These are phyloP conservation scores for Pangasianodon gigas DNA, from an alignment of 2,113 vertebrate species.

Conservation along the genomic window DNA sequence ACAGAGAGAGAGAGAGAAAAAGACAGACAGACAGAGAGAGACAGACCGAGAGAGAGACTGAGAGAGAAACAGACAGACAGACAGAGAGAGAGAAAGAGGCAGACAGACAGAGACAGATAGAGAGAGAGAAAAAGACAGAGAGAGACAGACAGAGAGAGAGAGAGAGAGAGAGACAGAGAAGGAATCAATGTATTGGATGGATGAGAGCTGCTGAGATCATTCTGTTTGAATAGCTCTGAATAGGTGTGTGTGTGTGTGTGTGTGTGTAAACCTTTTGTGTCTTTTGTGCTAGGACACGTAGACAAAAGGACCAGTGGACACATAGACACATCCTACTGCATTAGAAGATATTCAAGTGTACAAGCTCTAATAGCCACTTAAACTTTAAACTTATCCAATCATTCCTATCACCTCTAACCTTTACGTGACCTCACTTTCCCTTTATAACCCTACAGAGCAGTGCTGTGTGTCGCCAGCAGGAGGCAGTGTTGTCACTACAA, in stretches of 20 bases:
- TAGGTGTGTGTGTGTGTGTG: slow-evolving; percentile 26
- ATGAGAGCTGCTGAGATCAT: slow-evolving; percentile 28
- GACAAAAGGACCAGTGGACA: background rate
- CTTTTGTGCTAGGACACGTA: background rate
- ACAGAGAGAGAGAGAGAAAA: background rate
- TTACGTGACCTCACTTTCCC: background rate
- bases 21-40: background rate
- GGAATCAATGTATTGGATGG: slow-evolving; percentile 38
- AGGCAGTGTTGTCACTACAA: slow-evolving; percentile 70
- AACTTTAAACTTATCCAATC: background rate
- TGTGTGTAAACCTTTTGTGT: background rate
- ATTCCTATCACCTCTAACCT: background rate
- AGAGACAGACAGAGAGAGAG: background rate
- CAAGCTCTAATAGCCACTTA: background rate
- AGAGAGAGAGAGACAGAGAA: background rate
- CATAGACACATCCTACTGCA: background rate
- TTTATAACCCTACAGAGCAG: background rate
- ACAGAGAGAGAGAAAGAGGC: background rate
- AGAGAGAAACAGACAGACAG: background rate
- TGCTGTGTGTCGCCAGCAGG: slow-evolving; percentile 59
- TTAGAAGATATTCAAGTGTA: background rate
- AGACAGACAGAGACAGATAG: no score
- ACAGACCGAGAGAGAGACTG: background rate
- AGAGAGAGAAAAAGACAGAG: background rate
- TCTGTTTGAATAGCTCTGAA: slow-evolving; percentile 26